These are phyloP conservation scores for Myopa testacea DNA, from an alignment of 2,888 invertebrate species.

Conservation along the genomic window DNA sequence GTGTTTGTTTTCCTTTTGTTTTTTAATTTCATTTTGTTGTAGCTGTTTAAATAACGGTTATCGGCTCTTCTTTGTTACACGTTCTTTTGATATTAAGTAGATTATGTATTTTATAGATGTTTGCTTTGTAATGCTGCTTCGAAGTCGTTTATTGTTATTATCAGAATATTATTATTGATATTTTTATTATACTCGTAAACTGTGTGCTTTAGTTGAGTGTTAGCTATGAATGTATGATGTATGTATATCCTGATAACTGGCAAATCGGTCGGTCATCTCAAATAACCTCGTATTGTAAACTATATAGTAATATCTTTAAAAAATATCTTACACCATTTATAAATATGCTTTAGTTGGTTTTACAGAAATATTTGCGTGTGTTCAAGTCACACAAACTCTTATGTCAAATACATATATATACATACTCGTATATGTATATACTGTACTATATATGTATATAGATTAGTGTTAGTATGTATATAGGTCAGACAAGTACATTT, in stretches of 20 bases:
- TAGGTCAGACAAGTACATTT: constrained; percentile 33
- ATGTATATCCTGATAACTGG: not conserved
- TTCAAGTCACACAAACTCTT: constrained; percentile 22
- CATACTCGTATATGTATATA: too few species aligned
- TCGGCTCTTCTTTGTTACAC: too few species aligned
- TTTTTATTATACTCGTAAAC: too few species aligned
- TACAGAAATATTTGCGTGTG: constrained; percentile 23
- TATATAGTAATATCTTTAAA: constrained; percentile 34
- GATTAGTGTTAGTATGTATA: constrained; percentile 18
- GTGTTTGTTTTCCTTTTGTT: constrained; percentile 1
- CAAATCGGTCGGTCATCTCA: too few species aligned
- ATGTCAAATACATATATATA: not conserved
- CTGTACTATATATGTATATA: not conserved
- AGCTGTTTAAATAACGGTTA: not conserved
- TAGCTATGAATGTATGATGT: not conserved
- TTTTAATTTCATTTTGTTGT: not conserved
- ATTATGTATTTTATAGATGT: not conserved
- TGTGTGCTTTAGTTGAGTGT: not conserved
- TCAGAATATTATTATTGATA: too few species aligned
- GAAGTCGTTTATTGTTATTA: too few species aligned
- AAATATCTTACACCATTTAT: constrained; percentile 38
- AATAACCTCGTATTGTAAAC: constrained; percentile 11
- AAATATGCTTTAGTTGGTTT: constrained; percentile 25
- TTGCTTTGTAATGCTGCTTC: not conserved
- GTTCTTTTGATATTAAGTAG: not conserved